Evolutionary conservation across 2,888 invertebrate genomes (phyloP).

Genomic region (Eristalis tenax): DNA sequence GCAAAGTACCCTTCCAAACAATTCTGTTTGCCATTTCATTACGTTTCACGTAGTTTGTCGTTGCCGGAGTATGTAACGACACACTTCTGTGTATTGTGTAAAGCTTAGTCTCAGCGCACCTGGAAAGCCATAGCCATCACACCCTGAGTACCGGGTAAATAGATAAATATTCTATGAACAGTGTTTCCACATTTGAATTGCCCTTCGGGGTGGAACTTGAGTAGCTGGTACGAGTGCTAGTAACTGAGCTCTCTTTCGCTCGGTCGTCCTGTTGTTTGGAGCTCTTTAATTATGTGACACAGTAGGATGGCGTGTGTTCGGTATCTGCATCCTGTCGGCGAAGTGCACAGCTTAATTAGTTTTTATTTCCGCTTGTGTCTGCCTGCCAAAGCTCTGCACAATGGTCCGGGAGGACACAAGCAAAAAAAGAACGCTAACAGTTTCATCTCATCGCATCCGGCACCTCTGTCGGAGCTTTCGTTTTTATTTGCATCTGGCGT

Average conservation of each 20-base stretch:
- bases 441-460: background rate
- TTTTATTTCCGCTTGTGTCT: conserved; percentile 41
- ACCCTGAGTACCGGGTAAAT: background rate
- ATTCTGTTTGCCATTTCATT: background rate
- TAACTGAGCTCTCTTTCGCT: background rate
- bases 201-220: background rate
- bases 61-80: background rate
- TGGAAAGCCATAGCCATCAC: background rate
- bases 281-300: background rate
- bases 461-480: background rate
- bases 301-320: background rate
- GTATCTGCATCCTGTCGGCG: conserved; percentile 25
- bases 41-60: background rate
- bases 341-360: conserved; percentile 57
- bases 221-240: background rate
- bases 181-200: conserved; percentile 15
- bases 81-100: background rate
- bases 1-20: background rate
- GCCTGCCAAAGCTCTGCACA: background rate
- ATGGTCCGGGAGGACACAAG: background rate
- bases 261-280: background rate
- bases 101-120: background rate
- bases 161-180: conserved; percentile 31
- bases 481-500: background rate
- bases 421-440: background rate